Base-by-base conservation (phyloP, 2,888 invertebrate species). In the Drosophila rubida region DNA sequence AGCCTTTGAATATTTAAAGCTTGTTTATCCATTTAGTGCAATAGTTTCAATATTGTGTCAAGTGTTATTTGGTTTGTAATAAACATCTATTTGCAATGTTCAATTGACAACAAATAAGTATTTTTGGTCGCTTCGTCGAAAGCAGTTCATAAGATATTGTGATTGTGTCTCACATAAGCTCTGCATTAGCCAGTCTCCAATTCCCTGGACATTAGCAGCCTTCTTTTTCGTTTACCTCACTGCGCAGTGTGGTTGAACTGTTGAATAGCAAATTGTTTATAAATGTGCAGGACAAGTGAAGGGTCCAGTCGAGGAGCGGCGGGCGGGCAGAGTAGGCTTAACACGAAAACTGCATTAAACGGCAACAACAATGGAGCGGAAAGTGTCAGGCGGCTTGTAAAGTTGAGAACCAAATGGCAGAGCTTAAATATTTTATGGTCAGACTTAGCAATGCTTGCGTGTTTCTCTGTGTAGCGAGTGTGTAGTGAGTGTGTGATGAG, bases 371-470 rank as follows among this genome's bases (percentile, higher is more conserved):
- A 75, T 77, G 64, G 54, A 73, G 63, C 42, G 69, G 25, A 62
- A 78, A 61, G 59, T 62, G 66, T 66, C 48, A 51, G 66, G 22
- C 46, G 49, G 58, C 35, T 61, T 45, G 64, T 66, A 63, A 44
- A 63, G 59, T 61, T 55, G 58, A 63, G 44, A 64, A 51, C 49
- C 66, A 58, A 70, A 76, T 62, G 80, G 51, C 62, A 64, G 59
- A 64, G 67, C 72, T 83, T 81, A 70, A 78, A 80, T 82, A 79
- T 67, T 81, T 72, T 62, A 81, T 72, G 72, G 57, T 11, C 53
- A 50, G 46, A 14, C 6, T 9, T 9, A 23, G 32, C 44, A 45
- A 42, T 27, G 39, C 11, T 27, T 14, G 14, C 22, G 9, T 39
- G 13, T 60, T 48, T 32, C 55, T 60, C 42, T 46, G 35, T n/a